These are phyloP conservation scores for Sphinx pinastri DNA, from an alignment of 2,888 invertebrate species.

Conservation along the genomic window DNA sequence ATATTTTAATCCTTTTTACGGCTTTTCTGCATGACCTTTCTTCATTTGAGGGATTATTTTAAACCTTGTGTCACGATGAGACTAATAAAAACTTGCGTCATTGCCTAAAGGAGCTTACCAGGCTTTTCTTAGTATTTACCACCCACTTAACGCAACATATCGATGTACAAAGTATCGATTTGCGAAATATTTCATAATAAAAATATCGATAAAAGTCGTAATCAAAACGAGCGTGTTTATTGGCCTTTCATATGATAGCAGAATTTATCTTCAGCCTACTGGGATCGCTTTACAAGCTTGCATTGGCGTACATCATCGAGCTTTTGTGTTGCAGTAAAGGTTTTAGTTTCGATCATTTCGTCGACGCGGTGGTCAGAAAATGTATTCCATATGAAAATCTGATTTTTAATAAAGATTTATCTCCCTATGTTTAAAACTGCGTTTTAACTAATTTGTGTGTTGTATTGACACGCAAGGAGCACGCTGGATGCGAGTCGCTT, in stretches of 20 bases:
- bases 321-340: background rate
- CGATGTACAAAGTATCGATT: background rate
- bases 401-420: background rate
- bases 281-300: constrained; percentile 5
- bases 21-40: no score
- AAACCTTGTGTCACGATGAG: constrained; percentile 4
- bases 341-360: background rate
- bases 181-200: constrained; percentile 6
- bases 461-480: no score
- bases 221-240: constrained; percentile 10
- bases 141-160: background rate
- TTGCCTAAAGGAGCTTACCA: background rate
- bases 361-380: background rate
- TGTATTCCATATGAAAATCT: background rate
- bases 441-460: no score
- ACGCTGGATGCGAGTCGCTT: no score
- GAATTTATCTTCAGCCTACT: background rate
- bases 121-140: background rate
- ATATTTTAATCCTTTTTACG: background rate
- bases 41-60: background rate
- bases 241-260: background rate
- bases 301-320: background rate
- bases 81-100: background rate
- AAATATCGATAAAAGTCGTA: constrained; percentile 1
- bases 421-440: no score